Evolutionary conservation across 2,113 vertebrate species (phyloP), one percentile per base, ranked within the genome.

Genomic region (Rutilus rutilus): DNA sequence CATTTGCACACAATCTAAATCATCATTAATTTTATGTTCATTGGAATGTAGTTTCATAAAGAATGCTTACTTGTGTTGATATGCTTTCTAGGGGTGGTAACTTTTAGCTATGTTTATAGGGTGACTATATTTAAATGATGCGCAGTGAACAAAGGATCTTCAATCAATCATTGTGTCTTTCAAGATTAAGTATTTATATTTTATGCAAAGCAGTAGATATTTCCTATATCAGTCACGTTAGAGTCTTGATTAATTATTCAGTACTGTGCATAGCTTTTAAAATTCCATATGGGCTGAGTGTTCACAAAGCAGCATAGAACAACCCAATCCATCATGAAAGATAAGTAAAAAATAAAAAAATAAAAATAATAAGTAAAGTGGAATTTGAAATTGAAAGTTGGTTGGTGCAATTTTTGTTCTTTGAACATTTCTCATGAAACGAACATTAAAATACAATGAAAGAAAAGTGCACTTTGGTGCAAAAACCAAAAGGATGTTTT

Each of bases 111-210:
- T 74, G 71, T 2, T 54, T 54, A 7, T 77, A 33, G 8, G 6
- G 14, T 30, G 7, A 54, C 45, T 69, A 23, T 69, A 50, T 23
- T 52, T 23, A 82, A 82, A 52, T 15, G 47, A 82, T 65, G 15
- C n/a, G 21, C 42, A 30, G 23, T 67, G 62, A 67, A 67, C 45
- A 82, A 81, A 50, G 11, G 9, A 36, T 82, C 45, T 33, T 67
- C 62, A 67, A 69, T 82, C 45, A 30, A 52, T 69, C 80, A 82
- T 82, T 52, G 27, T 69, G 62, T 52, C 62, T 47, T 67, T 47
- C 27, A 52, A 33, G 10, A 82, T 82, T 69, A 82, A 82, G 47
- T 11, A 69, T 82, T 82, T 82, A 82, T 47, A 69, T 50, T 69
- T 69, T 36, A 82, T 82, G 62, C 27, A 67, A 69, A 82, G 69